Percentiles rank a stretch among this genome's conserved stretches.
These are phyloP conservation scores for Rhombomys opimus DNA, from an alignment of 2,113 vertebrate genomes.

Conservation along the genomic window DNA sequence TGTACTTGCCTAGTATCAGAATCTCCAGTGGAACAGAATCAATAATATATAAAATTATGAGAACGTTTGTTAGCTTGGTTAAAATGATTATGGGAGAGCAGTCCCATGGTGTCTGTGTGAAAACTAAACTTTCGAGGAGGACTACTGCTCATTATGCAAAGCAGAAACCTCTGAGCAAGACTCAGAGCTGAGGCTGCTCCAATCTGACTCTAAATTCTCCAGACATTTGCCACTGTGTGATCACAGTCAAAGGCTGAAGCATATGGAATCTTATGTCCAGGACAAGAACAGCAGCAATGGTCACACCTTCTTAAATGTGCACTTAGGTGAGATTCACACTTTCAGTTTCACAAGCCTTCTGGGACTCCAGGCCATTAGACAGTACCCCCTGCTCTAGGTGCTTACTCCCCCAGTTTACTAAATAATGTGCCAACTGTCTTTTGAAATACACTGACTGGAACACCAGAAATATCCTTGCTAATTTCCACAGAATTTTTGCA, in stretches of 20 bases:
- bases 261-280: neutral
- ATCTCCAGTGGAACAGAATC: neutral
- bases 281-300: neutral
- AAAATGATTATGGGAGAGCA: neutral
- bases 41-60: neutral
- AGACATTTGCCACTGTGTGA: too few species aligned
- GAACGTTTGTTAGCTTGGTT: neutral
- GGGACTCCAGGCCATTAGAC: neutral
- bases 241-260: neutral
- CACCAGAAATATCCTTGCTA: neutral
- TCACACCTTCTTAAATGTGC: neutral
- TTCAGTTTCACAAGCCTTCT: neutral
- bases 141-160: neutral
- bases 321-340: neutral
- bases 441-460: neutral
- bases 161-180: neutral
- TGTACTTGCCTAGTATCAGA: neutral
- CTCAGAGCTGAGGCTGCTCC: too few species aligned
- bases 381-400: neutral
- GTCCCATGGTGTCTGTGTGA: neutral
- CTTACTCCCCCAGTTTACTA: accelerated
- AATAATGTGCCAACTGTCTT: neutral
- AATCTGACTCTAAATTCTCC: neutral
- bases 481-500: neutral
- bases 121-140: neutral